A percentile compares a stretch with the other conserved stretches of the same genome.
phyloP scores from a whole-genome alignment of 2,113 vertebrate genomes.

The Setophaga petechia region DNA sequence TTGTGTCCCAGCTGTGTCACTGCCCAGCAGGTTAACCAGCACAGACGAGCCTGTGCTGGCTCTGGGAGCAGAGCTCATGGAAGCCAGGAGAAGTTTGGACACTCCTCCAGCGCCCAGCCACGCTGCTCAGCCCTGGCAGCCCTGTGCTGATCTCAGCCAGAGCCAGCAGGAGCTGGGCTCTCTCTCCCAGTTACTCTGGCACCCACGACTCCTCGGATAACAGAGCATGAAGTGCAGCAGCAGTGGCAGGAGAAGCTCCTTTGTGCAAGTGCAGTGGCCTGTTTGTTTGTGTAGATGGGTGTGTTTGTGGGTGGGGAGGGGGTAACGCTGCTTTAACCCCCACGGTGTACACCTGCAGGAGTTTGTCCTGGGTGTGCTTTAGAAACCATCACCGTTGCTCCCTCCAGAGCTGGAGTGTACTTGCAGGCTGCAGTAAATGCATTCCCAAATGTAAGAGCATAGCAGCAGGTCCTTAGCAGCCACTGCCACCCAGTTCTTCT shows the following conservation, averaged over 20 bases:
- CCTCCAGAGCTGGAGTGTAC: background rate
- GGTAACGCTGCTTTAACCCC: background rate
- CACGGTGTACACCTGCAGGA: rapidly evolving
- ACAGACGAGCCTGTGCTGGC: background rate
- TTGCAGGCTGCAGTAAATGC: background rate
- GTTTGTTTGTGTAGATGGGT: slow-evolving; percentile 52
- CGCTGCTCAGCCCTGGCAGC: rapidly evolving
- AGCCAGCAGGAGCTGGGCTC: background rate
- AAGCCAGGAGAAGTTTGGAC: background rate
- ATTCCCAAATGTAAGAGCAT: background rate
- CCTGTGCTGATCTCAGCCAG: background rate
- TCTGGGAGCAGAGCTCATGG: background rate
- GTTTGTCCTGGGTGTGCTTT: background rate
- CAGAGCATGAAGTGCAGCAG: slow-evolving; percentile 44
- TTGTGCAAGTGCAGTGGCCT: slow-evolving; percentile 56
- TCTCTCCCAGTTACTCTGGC: slow-evolving; percentile 13
- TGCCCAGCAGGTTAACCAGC: rapidly evolving
- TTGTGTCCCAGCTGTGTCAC: background rate
- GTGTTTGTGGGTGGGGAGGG: background rate
- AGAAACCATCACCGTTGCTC: background rate
- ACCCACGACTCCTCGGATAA: background rate
- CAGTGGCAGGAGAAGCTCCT: background rate
- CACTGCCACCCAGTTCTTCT: background rate
- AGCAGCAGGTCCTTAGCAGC: background rate
- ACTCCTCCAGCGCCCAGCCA: background rate